These are phyloP conservation scores for Falco concolor DNA, from an alignment of 2,797 vertebrate species.

Conservation along the genomic window DNA sequence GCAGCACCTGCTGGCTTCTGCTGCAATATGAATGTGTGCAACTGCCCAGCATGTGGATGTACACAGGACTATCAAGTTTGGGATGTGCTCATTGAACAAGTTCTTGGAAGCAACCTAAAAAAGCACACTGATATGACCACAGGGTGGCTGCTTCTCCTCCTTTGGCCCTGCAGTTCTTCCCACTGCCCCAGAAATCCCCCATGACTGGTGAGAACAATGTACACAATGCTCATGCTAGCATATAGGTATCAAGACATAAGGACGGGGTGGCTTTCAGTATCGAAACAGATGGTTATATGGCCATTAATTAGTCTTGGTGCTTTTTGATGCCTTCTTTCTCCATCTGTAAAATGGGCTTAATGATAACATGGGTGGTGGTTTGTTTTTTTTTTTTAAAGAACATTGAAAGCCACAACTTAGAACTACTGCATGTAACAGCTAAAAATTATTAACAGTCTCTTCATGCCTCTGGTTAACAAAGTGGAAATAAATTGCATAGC, in stretches of 20 bases:
- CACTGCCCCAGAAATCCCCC: background rate
- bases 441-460: background rate
- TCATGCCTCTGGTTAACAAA: background rate
- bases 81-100: background rate
- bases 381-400: background rate
- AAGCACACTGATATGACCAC: background rate
- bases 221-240: accelerated
- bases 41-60: accelerated
- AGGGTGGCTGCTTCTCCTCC: background rate
- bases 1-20: accelerated
- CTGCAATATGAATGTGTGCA: background rate
- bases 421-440: background rate
- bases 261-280: background rate
- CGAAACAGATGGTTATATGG: background rate
- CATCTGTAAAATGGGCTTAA: background rate
- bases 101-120: background rate
- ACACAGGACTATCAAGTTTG: background rate
- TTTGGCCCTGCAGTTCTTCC: background rate
- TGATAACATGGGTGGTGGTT: accelerated
- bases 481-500: background rate
- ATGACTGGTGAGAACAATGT: background rate
- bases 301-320: background rate
- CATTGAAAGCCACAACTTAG: background rate
- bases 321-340: background rate
- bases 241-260: background rate